Conservation (phyloP, 2,113 vertebrate species). For the Eleginops maclovinus region DNA sequence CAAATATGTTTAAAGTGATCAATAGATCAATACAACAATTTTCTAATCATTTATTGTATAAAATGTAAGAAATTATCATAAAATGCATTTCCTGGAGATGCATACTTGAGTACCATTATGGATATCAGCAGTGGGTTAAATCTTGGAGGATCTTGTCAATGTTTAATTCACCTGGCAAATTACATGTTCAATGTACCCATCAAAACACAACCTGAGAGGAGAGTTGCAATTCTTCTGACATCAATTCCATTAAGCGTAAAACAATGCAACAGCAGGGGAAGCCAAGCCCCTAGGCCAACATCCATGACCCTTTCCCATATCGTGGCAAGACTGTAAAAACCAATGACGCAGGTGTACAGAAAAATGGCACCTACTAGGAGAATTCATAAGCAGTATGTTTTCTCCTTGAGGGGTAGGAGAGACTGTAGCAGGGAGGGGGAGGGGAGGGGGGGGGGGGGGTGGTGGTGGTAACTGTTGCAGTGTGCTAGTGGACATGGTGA, state of each 20-base stretch:
- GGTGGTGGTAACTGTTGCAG: slow-evolving; percentile 48
- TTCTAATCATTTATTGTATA: not conserved
- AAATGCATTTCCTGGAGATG: not conserved
- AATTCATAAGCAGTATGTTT: slow-evolving; percentile 32
- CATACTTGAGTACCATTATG: not conserved
- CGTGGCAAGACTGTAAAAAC: slow-evolving; percentile 52
- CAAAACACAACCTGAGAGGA: slow-evolving; percentile 41
- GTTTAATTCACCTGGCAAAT: not conserved
- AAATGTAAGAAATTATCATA: not conserved
- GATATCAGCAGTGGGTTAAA: not conserved
- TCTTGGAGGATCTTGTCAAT: not conserved
- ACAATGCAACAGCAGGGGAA: slow-evolving; percentile 17
- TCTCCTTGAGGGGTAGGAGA: slow-evolving; percentile 34
- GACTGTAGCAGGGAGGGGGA: not conserved
- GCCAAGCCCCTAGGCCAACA: slow-evolving; percentile 23
- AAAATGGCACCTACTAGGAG: slow-evolving; percentile 15
- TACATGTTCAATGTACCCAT: slow-evolving; percentile 31
- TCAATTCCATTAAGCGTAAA: slow-evolving; percentile 52
- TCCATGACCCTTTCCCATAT: slow-evolving; percentile 39
- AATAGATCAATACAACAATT: not conserved
- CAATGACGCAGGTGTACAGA: slow-evolving; percentile 31
- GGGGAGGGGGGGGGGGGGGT: not conserved
- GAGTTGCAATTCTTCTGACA: slow-evolving; percentile 33
- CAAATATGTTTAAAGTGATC: not conserved
- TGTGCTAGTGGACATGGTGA: slow-evolving; percentile 49